Percentiles rank a stretch among this genome's conserved stretches.
Evolutionary conservation across 2,113 vertebrate genomes (phyloP).

Genomic region (Thamnaconus septentrionalis): DNA sequence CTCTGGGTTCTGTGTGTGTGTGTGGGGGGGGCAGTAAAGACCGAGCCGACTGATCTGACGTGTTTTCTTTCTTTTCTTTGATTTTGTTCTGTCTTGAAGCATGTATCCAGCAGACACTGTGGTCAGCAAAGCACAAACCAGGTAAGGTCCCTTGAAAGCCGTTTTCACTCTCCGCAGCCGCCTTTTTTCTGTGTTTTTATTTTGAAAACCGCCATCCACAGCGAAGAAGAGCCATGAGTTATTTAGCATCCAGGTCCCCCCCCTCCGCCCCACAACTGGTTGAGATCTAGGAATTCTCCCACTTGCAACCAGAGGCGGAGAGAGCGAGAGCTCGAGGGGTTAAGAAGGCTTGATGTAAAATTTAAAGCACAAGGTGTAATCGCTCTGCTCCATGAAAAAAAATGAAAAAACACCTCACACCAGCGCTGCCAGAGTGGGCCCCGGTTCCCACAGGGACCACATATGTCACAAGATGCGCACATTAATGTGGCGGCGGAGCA

Average conservation of each 20-base stretch:
- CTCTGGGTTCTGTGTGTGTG: constrained; percentile 23
- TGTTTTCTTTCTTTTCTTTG: constrained; percentile 42
- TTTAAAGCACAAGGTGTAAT: constrained; percentile 11
- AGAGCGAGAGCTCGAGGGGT: not conserved
- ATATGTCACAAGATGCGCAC: constrained; percentile 2
- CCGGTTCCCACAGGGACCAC: constrained; percentile 24
- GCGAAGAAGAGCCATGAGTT: not conserved
- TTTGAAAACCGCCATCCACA: not conserved
- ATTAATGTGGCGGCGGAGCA: constrained; percentile 11
- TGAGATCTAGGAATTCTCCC: constrained; percentile 1
- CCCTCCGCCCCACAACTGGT: too few relatives aligned
- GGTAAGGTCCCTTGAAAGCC: constrained; percentile 73
- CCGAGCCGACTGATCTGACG: constrained; percentile 46
- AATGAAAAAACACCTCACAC: constrained; percentile 6
- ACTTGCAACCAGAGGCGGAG: not conserved
- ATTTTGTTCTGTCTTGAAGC: constrained; percentile 74
- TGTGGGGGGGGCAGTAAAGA: constrained; percentile 41
- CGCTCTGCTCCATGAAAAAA: not conserved
- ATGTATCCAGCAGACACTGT: constrained; percentile 94
- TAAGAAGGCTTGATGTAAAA: constrained; percentile 2
- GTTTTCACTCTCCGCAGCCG: not conserved
- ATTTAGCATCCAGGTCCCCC: constrained; percentile 10
- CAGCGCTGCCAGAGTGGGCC: constrained; percentile 9
- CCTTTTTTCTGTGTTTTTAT: constrained; percentile 10
- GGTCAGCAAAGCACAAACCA: constrained; percentile 96